Percentiles rank a stretch among this genome's conserved stretches.
phyloP scores from a whole-genome alignment of 1,140 invertebrate species.

The Drosophila seguyi region DNA sequence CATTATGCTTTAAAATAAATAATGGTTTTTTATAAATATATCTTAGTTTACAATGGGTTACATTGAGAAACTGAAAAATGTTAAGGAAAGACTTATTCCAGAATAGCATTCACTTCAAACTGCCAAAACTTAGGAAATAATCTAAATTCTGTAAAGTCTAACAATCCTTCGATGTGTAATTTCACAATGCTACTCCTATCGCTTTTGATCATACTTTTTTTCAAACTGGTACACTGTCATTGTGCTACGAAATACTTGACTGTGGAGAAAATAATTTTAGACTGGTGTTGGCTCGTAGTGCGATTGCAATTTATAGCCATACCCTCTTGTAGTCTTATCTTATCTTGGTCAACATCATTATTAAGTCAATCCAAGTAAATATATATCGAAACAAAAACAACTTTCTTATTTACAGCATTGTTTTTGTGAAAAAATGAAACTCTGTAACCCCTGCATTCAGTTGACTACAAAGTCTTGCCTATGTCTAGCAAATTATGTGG shows the following conservation, averaged over 20 bases:
- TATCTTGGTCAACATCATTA: not conserved
- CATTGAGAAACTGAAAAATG: no score
- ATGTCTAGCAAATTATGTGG: slow-evolving; percentile 7
- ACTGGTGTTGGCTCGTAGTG: not conserved
- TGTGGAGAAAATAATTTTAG: not conserved
- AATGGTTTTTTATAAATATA: no score
- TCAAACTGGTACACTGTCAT: slow-evolving; percentile 3
- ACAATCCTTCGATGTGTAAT: not conserved
- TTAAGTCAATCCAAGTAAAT: not conserved
- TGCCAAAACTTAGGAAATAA: not conserved
- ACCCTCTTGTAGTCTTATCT: not conserved
- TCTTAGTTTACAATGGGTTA: no score
- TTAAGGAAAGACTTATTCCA: no score
- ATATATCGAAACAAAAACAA: not conserved
- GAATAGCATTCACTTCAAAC: not conserved
- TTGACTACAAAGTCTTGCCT: not conserved
- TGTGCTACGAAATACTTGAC: not conserved
- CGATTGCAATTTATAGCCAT: not conserved
- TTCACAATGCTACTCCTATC: not conserved
- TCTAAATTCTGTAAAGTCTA: no score
- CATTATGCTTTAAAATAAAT: no score
- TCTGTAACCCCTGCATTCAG: not conserved
- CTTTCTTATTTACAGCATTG: not conserved
- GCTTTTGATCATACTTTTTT: not conserved
- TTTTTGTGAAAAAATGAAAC: not conserved